Percentiles rank a stretch among this genome's conserved stretches.
Conservation (phyloP, 1,140 invertebrate species). For the Euglossa dilemma region DNA sequence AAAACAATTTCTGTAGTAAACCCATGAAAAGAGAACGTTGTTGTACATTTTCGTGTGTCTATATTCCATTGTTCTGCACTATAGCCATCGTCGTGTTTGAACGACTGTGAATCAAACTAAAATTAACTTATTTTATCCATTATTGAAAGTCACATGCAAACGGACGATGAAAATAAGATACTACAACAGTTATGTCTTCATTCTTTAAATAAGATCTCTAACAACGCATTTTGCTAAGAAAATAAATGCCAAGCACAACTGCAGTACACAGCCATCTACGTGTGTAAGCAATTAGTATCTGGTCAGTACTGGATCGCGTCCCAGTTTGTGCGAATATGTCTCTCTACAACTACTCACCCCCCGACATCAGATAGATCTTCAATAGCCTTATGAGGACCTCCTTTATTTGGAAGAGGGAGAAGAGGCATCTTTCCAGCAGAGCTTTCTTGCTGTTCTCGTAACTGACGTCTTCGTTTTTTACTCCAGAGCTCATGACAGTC, state of each 20-base stretch:
- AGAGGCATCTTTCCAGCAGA: constrained; percentile 73
- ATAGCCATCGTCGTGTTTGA: constrained; percentile 67
- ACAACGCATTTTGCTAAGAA: constrained; percentile 63
- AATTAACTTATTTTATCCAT: constrained; percentile 67
- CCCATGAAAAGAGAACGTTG: constrained; percentile 60
- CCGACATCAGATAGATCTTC: constrained; percentile 83
- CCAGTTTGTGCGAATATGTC: constrained; percentile 63
- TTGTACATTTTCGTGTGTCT: constrained; percentile 53
- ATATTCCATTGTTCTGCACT: constrained; percentile 64
- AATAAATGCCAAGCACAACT: constrained; percentile 75
- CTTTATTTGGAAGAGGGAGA: constrained; percentile 75
- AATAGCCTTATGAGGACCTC: constrained; percentile 76
- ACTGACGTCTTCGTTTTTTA: constrained; percentile 93
- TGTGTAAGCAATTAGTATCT: constrained; percentile 70
- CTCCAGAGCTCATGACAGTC: constrained; percentile 99
- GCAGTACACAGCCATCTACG: constrained; percentile 68
- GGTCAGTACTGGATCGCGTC: constrained; percentile 63
- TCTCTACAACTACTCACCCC: constrained; percentile 82
- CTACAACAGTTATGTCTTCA: constrained; percentile 50
- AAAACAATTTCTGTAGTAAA: constrained; percentile 49
- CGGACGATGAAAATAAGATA: constrained; percentile 52
- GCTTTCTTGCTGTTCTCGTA: constrained; percentile 89
- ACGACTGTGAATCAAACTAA: constrained; percentile 69
- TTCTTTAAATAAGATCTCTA: constrained; percentile 50
- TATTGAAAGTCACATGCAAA: constrained; percentile 61